These are phyloP conservation scores for Branchinecta lindahli DNA, from an alignment of 1,140 invertebrate species.

Conservation along the genomic window DNA sequence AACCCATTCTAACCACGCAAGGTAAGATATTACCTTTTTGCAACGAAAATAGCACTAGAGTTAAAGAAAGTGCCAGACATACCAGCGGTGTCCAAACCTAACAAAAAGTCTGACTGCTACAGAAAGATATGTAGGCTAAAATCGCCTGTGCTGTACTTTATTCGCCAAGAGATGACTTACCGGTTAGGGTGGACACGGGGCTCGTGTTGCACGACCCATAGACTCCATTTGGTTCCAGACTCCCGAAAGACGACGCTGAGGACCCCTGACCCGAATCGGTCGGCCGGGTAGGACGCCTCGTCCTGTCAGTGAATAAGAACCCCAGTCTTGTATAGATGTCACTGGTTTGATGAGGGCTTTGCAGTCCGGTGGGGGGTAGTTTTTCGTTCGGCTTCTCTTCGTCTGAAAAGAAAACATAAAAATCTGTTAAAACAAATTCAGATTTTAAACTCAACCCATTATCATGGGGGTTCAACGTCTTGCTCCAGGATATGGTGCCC, in stretches of 20 bases:
- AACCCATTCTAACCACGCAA: too few species aligned
- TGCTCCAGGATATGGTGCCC: too few species aligned
- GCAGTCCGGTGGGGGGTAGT: slow-evolving; percentile 31
- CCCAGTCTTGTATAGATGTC: slow-evolving; percentile 57
- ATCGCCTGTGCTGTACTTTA: too few species aligned
- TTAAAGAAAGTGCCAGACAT: too few species aligned
- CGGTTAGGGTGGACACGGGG: slow-evolving; percentile 70
- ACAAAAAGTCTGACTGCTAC: too few species aligned
- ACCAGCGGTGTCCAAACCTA: too few species aligned
- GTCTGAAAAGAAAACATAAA: slow-evolving; percentile 11
- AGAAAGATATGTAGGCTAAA: too few species aligned
- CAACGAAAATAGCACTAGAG: too few species aligned
- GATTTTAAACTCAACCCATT: too few species aligned
- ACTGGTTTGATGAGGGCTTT: slow-evolving; percentile 42
- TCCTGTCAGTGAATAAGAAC: slow-evolving; percentile 51
- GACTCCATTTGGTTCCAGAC: slow-evolving; percentile 48
- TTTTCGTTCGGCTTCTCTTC: slow-evolving; percentile 14
- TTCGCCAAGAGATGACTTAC: slow-evolving; percentile 27
- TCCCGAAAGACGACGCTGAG: slow-evolving; percentile 52
- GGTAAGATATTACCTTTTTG: too few species aligned
- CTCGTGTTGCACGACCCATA: slow-evolving; percentile 63
- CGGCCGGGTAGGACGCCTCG: slow-evolving; percentile 16
- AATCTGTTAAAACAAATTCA: neutral
- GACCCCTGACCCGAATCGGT: slow-evolving; percentile 26
- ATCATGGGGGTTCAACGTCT: too few species aligned